Conservation (phyloP, 2,113 vertebrate species). For the Elaphurus davidianus region DNA sequence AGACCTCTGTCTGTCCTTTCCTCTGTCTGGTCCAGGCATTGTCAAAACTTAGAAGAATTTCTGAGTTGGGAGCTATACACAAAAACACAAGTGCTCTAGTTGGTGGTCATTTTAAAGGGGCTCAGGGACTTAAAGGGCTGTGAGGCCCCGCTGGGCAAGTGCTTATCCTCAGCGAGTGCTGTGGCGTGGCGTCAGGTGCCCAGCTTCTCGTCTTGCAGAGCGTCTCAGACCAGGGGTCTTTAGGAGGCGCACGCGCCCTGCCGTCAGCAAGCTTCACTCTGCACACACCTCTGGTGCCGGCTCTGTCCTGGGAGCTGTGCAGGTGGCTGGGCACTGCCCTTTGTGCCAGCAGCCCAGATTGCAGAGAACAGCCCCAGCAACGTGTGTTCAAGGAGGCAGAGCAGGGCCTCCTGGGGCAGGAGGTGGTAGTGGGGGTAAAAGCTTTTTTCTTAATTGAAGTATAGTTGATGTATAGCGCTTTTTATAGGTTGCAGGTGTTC, state of each 20-base stretch:
- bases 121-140: background rate
- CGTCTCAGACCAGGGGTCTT: background rate
- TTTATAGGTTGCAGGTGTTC: background rate
- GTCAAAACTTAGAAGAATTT: background rate
- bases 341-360: too few species aligned
- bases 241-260: background rate
- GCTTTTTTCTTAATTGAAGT: background rate
- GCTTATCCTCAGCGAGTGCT: too few species aligned
- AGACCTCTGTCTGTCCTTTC: background rate
- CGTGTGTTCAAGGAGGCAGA: background rate
- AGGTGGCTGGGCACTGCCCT: background rate
- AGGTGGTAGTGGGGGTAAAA: background rate
- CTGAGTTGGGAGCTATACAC: too few species aligned
- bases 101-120: too few species aligned
- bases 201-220: rapidly evolving
- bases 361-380: background rate
- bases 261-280: background rate
- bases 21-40: background rate
- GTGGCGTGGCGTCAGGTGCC: rapidly evolving
- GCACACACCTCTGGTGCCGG: too few species aligned
- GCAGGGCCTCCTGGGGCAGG: background rate
- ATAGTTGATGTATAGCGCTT: background rate
- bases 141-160: background rate
- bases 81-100: background rate
- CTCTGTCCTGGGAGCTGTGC: background rate